phyloP scores from a whole-genome alignment of 2,888 invertebrate species.

The Dicranocentrus wangi region DNA sequence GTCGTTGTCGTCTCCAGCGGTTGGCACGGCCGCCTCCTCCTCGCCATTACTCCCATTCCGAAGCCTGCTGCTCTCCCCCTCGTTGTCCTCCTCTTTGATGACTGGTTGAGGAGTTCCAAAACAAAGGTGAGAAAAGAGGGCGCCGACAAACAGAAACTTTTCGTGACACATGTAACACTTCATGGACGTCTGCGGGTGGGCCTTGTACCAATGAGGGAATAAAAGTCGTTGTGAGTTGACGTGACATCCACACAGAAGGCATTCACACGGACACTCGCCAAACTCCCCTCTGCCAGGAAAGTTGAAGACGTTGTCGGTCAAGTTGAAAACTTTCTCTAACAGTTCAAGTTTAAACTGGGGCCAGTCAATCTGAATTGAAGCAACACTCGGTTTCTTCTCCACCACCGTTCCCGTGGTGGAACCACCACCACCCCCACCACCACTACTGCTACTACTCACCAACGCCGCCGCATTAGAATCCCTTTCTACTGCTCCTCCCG shows the following conservation, averaged over 20 bases:
- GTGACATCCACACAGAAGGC: conserved; percentile 69
- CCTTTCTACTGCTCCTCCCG: too few species aligned
- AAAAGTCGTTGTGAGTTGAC: conserved; percentile 64
- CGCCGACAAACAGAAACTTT: conserved; percentile 71
- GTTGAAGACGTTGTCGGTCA: conserved; percentile 62
- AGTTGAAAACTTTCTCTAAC: conserved; percentile 69
- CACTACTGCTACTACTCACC: too few species aligned
- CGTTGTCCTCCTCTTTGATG: conserved; percentile 49
- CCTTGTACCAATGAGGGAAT: conserved; percentile 71
- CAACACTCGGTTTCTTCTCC: too few species aligned
- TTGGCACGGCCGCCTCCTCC: not conserved
- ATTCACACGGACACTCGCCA: conserved; percentile 71
- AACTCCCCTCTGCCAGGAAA: conserved; percentile 57
- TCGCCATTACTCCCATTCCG: conserved; percentile 18
- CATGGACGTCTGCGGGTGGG: conserved; percentile 70
- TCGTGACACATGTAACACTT: conserved; percentile 72
- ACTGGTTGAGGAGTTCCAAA: conserved; percentile 69
- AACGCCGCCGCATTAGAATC: too few species aligned
- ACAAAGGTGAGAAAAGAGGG: conserved; percentile 72
- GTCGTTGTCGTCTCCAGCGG: conserved; percentile 11
- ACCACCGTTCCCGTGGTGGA: too few species aligned
- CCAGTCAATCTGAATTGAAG: conserved; percentile 51
- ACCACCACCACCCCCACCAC: too few species aligned
- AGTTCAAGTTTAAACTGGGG: conserved; percentile 62
- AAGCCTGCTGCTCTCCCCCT: conserved; percentile 19